Conservation (phyloP, 2,113 vertebrate species). For the Brachirus orientalis region DNA sequence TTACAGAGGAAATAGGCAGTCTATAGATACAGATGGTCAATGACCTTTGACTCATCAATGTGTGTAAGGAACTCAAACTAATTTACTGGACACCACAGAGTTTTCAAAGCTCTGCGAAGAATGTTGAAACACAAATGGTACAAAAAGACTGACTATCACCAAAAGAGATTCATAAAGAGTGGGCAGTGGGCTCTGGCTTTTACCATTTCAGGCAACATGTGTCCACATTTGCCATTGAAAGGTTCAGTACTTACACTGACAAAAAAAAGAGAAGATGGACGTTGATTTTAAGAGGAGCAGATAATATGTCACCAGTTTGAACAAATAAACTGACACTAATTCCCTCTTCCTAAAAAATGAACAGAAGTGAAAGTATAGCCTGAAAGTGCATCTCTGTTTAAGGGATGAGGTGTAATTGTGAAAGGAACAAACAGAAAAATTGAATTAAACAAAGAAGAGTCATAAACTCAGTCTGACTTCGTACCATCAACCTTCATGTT, state of each 20-base stretch:
- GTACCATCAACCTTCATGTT: too few species aligned
- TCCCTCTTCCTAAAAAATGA: slow-evolving; percentile 38
- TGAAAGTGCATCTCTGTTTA: slow-evolving; percentile 27
- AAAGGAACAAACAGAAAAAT: too few species aligned
- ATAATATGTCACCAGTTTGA: slow-evolving; percentile 17
- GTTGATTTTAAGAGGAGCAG: slow-evolving; percentile 3
- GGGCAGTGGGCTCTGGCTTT: slow-evolving; percentile 20
- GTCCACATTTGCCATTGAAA: too few species aligned
- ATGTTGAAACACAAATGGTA: too few species aligned
- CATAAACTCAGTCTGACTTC: slow-evolving; percentile 4
- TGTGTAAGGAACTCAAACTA: background rate
- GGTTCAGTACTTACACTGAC: too few species aligned
- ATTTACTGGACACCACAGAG: too few species aligned
- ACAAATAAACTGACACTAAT: slow-evolving; percentile 64
- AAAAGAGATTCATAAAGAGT: too few species aligned
- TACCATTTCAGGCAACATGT: background rate
- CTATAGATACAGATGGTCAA: slow-evolving; percentile 10
- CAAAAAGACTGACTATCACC: too few species aligned
- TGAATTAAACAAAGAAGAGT: slow-evolving; percentile 9
- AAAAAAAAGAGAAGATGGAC: too few species aligned
- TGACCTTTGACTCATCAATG: slow-evolving; percentile 39
- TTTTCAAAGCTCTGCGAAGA: too few species aligned
- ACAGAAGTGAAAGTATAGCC: slow-evolving; percentile 44
- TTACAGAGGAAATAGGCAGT: slow-evolving; percentile 33
- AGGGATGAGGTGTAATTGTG: slow-evolving; percentile 8